A percentile compares a stretch with the other conserved stretches of the same genome.
Conservation (phyloP, 2,113 vertebrate genomes). For the Rhegmatorhina hoffmannsi region DNA sequence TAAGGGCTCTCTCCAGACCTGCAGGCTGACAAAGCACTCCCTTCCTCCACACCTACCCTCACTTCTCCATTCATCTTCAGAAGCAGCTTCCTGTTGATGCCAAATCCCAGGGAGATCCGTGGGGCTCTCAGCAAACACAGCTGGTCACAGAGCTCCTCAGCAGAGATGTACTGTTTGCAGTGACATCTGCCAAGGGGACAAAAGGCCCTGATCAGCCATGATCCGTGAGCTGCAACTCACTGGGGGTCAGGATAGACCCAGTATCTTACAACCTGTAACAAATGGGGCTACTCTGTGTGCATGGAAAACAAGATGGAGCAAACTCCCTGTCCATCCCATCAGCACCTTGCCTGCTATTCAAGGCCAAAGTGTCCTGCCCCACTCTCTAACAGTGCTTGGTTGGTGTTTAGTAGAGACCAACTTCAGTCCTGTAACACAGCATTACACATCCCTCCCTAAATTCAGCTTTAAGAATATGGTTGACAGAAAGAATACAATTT, state of each 20-base stretch:
- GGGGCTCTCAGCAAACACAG: constrained; percentile 83
- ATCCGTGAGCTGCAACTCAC: neutral
- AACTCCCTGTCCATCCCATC: neutral
- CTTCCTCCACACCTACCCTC: constrained; percentile 32
- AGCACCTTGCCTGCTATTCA: neutral
- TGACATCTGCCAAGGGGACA: constrained; percentile 74
- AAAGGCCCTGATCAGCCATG: neutral
- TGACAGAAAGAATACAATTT: neutral
- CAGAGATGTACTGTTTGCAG: constrained; percentile 83
- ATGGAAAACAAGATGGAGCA: neutral
- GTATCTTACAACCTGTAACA: neutral
- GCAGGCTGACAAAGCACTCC: neutral
- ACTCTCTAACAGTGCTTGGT: neutral
- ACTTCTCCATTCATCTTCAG: constrained; percentile 71
- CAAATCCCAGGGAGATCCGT: constrained; percentile 75
- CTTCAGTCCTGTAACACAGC: neutral
- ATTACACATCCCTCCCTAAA: neutral
- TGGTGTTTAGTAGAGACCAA: neutral
- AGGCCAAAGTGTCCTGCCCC: neutral
- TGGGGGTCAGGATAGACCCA: neutral
- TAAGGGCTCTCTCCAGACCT: neutral
- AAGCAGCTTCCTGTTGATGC: constrained; percentile 74
- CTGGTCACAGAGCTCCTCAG: constrained; percentile 87
- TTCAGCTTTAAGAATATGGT: neutral
- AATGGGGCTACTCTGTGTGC: neutral